Base-by-base conservation (phyloP, 2,888 invertebrate species). In the Fragum fragum region DNA sequence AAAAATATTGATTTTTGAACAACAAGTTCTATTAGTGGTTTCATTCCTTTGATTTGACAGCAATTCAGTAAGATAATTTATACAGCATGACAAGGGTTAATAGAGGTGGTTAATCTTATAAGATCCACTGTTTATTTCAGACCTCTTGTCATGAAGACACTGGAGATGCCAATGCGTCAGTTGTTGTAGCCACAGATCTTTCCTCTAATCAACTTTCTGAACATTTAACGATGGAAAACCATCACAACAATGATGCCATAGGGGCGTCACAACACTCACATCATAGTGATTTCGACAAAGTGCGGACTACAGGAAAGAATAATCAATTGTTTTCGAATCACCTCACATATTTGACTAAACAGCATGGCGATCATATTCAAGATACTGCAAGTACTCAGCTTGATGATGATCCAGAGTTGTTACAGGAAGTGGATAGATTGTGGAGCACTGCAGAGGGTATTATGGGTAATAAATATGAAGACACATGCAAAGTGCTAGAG, bases 141-240 rank as follows among this genome's bases (percentile, higher is more conserved):
- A 91, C 85, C 87, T 89, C 85, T 87, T 91, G 84, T 91, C 91
- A 83, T 91, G 90, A 90, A 85, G 86, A 82, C 72, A 59, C 76
- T 53, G 61, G 63, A 66, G 83, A 81, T 57, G 85, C 70, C n/a
- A 76, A 74, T 42, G 77, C 79, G 78, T 85, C 85, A 78, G 85
- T 79, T 81, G 42, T 42, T 39, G 83, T 81, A 75, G 83, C 86
- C 63, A 79, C 81, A 74, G 81, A 83, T 79, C 83, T 83, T 81
- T 83, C 86, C 72, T 81, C 78, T 72, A 83, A 73, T 68, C 80
- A 81, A 69, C 80, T 79, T 55, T 39, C 78, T 59, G 75, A 78
- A 47, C 47, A 47, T 59, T 55, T 69, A 18, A 63, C 63, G 76
- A 84, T 82, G 79, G 86, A 83, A 73, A 86, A 82, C 75, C 73